Base-by-base conservation (phyloP, 2,888 invertebrate species). In the Lydus trimaculatus region DNA sequence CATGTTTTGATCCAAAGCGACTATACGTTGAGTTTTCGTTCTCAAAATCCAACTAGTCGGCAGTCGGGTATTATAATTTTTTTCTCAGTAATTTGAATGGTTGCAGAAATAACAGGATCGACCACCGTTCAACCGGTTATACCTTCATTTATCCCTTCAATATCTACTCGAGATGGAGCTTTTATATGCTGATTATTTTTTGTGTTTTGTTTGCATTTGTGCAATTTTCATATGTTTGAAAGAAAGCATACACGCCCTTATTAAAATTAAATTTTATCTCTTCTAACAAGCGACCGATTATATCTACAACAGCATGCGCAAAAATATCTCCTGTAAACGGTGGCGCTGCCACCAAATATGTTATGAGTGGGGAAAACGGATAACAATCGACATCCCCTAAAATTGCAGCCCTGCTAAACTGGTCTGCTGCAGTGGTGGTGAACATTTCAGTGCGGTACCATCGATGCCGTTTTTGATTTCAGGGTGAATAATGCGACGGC, bases 331-430 rank as follows among this genome's bases (percentile, higher is more conserved):
- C 13, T 33, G 15, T 28, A 17, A 52, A 61, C 61, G 28, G 25
- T 17, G 60, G 31, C 61, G 56, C 56, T 11, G 56, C 56, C 56
- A 56, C 56, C 56, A 28, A 15, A 17, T 43, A 3, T 17, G 17
- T 17, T 20, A 17, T 5, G 3, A 52, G 52, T 23, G 52, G 52
- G 52, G 52, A 23, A 43, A 52, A 25, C 52, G 52, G 25, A 28
- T 15, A 15, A 56, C n/a, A 28, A 25, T 28, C 56, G 56, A n/a
- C 56, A 56, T 7, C 56, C 70, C 70, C 64, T 64, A 33, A n/a
- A 58, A 70, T 66, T 70, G 70, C 70, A 67, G 67, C 70, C 67
- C 66, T 59, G 65, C 56, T 48, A 62, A 56, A 56, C 56, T 28
- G 25, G n/a, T 28, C 25, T 56, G 56, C 25, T 56, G 56, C 56